These are phyloP conservation scores for Notothenia coriiceps DNA, from an alignment of 2,113 vertebrate species.

Conservation along the genomic window DNA sequence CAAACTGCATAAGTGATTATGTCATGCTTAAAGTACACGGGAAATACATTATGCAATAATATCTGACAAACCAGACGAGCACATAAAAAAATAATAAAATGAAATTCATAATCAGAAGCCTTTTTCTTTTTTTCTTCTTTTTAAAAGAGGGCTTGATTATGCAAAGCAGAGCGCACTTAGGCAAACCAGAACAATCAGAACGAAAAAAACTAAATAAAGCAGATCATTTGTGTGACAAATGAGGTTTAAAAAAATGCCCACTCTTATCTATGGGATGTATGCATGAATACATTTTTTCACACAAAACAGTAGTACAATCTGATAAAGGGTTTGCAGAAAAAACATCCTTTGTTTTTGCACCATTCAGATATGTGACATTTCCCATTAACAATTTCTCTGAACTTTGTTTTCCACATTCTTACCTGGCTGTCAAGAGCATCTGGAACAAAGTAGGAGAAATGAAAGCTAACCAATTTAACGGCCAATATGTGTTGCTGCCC, in stretches of 20 bases:
- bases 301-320: not conserved
- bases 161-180: not conserved
- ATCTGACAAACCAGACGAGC: constrained; percentile 13
- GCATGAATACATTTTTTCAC: not conserved
- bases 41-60: constrained; percentile 1
- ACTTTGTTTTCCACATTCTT: not conserved
- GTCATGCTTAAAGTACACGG: not conserved
- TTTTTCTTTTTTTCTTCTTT: not conserved
- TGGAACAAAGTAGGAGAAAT: not conserved
- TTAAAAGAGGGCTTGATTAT: constrained; percentile 15
- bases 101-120: not conserved
- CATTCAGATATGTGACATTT: not conserved
- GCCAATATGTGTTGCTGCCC: not conserved
- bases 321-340: not conserved
- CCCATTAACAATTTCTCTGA: not conserved
- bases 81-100: not conserved
- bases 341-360: not conserved
- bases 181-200: not conserved
- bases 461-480: constrained; percentile 3
- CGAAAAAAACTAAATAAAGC: not conserved
- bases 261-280: not conserved
- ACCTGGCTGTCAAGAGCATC: not conserved
- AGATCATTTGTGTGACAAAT: constrained; percentile 9
- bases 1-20: constrained; percentile 27
- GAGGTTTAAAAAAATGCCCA: not conserved